These are phyloP conservation scores for Haliclystus octoradiatus DNA, from an alignment of 30 jellyfish, hydroid and myxozoan genomes.

Conservation along the genomic window DNA sequence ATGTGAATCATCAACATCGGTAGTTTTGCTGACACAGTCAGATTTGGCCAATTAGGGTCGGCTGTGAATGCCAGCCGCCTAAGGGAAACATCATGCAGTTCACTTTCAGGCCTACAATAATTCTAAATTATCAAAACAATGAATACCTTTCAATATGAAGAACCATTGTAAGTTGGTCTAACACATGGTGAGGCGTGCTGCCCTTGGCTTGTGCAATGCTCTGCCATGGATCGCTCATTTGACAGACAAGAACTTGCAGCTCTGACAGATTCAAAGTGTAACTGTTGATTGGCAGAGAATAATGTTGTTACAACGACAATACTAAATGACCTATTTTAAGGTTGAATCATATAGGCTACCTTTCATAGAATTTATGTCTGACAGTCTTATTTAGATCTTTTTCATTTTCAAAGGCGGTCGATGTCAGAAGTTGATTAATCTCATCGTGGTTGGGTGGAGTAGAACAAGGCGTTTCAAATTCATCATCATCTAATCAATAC, in stretches of 20 bases:
- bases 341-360: conserved; percentile 22
- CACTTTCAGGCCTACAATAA: no score
- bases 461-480: conserved; percentile 76
- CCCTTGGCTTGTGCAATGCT: no score
- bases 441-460: conserved; percentile 89
- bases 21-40: conserved; percentile 70
- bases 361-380: conserved; percentile 53
- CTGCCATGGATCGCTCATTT: no score
- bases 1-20: conserved; percentile 77
- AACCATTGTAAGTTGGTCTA: no score
- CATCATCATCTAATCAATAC: conserved; percentile 60
- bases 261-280: conserved; percentile 49
- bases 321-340: neutral
- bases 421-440: conserved; percentile 22
- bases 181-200: no score
- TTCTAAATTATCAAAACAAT: no score
- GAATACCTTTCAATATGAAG: no score
- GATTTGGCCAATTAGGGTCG: conserved; percentile 88
- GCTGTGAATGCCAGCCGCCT: conserved; percentile 86
- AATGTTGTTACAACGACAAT: neutral
- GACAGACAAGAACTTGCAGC: no score
- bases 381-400: conserved; percentile 46
- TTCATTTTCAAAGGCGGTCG: conserved; percentile 33
- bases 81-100: no score
- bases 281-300: conserved; percentile 17